Evolutionary conservation across 2,888 invertebrate genomes (phyloP), one percentile per base, ranked within the genome.

Genomic region (Nemapogon koenigi): DNA sequence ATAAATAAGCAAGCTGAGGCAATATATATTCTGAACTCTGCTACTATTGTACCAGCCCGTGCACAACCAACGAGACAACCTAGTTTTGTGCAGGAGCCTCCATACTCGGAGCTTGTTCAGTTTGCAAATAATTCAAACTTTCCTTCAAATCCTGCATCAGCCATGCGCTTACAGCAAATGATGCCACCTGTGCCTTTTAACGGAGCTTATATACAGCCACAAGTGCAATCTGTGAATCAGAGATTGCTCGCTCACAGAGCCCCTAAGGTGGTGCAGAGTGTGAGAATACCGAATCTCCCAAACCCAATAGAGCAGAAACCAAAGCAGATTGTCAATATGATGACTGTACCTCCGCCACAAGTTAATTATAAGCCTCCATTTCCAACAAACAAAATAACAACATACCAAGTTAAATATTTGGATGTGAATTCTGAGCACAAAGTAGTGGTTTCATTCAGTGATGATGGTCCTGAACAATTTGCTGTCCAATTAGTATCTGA

Each of bases 401-500:
- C 83, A 2, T 85, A 82, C 45, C 84, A 83, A 50, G 81, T 81
- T 40, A 62, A 65, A 44, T 48, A 69, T 6, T 49, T 80, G 10
- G 79, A 79, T 55, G 53, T 59, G 1, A 65, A 69, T 36, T 80
- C 82, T 0, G 80, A 81, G 44, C 86, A 90, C 50, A 81, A 84
- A 48, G 88, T 90, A 0, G 85, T 82, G 55, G 84, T 91, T 2
- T 90, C 90, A 14, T 88, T 82, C 59, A 87, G 91, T 13, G 89
- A 90, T 50, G 90, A 92, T 53, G 91, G 91, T 0, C 91, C 91
- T 3, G 84, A 85, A 44, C 70, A 87, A 39, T 92, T 92, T 68
- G 88, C 88, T 17, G 84, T 91, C 4, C 91, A 91, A 51, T 59
- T 91, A 16, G 81, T 83, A 49, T 73, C 80, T 32, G 82, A 83